These are phyloP conservation scores for Apomyelois bistriatella DNA, from an alignment of 2,888 invertebrate genomes.

Conservation along the genomic window DNA sequence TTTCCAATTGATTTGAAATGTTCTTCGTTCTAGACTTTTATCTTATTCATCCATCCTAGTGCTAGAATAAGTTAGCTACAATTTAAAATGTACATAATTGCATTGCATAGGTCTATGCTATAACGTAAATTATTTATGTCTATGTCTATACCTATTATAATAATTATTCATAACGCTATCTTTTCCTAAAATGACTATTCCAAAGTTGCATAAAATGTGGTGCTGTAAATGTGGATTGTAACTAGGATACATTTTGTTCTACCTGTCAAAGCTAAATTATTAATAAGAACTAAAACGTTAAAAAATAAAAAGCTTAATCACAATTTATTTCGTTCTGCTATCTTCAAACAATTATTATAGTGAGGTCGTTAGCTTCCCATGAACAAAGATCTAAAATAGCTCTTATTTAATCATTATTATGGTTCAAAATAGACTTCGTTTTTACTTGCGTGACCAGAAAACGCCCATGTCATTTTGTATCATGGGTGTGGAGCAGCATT, in stretches of 20 bases:
- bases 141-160: too few relatives aligned
- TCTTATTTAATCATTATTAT: conserved; percentile 36
- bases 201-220: too few relatives aligned
- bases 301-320: conserved; percentile 36
- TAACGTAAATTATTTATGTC: too few relatives aligned
- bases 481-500: conserved; percentile 48
- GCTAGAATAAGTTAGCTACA: not conserved
- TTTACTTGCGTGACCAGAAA: conserved; percentile 59
- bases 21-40: conserved; percentile 5
- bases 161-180: too few relatives aligned
- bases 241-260: too few relatives aligned
- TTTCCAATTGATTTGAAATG: conserved; percentile 18
- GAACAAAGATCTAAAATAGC: conserved; percentile 34
- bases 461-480: conserved; percentile 59
- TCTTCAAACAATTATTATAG: conserved; percentile 48
- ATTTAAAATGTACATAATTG: not conserved
- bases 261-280: not conserved
- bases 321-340: conserved; percentile 47
- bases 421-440: conserved; percentile 34
- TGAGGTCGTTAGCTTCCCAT: conserved; percentile 37
- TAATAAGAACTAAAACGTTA: not conserved
- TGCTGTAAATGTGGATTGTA: too few relatives aligned
- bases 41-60: not conserved
- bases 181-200: too few relatives aligned
- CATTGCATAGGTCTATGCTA: too few relatives aligned